These are phyloP conservation scores for Varecia variegata DNA, from an alignment of 2,797 vertebrate species.

Conservation along the genomic window DNA sequence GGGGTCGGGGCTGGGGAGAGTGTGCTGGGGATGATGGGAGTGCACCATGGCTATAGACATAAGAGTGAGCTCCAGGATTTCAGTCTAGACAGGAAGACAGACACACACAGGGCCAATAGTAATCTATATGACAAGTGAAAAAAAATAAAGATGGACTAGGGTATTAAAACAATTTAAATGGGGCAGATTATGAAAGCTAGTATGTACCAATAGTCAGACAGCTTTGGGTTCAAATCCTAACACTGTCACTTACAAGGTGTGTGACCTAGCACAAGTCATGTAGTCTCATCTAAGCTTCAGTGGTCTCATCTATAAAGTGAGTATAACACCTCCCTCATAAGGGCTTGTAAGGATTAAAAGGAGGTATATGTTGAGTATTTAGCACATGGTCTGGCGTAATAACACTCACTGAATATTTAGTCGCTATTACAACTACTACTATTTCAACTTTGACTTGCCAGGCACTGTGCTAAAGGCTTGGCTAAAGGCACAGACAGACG, in stretches of 20 bases:
- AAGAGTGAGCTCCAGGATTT: neutral
- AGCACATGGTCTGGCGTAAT: neutral
- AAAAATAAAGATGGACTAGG: neutral
- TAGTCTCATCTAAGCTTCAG: neutral
- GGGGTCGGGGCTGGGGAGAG: accelerated
- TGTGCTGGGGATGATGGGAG: neutral
- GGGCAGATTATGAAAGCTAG: neutral
- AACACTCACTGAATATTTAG: neutral
- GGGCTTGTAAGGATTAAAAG: neutral
- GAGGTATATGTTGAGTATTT: neutral
- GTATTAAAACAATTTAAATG: neutral
- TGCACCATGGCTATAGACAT: neutral
- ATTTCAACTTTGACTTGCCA: neutral
- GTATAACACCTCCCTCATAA: neutral
- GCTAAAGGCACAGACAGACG: too few relatives aligned
- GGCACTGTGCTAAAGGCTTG: neutral
- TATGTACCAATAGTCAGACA: neutral
- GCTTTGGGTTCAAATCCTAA: neutral
- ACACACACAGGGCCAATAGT: neutral
- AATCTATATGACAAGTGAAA: neutral
- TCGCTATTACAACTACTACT: neutral
- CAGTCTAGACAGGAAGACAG: neutral
- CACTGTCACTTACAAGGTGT: neutral
- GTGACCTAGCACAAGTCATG: neutral
- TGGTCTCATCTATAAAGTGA: neutral